phyloP scores from a whole-genome alignment of 2,113 vertebrate species.

The Centropus unirufus region DNA sequence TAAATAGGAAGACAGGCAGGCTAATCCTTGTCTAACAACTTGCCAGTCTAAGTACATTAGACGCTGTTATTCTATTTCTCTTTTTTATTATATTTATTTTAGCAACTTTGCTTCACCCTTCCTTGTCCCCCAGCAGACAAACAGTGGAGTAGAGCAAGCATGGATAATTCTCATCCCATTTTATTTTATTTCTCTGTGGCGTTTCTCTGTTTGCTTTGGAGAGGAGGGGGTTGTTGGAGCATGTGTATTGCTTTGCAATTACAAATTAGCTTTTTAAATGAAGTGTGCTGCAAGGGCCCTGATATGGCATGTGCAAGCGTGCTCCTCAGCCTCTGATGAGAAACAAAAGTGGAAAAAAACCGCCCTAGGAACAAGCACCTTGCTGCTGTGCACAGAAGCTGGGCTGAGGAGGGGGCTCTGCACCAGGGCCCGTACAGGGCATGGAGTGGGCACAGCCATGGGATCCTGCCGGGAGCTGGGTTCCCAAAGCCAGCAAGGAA shows the following conservation, averaged over 20 bases:
- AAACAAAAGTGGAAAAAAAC: background rate
- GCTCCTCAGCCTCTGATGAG: conserved; percentile 11
- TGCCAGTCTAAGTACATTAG: background rate
- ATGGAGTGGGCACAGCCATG: background rate
- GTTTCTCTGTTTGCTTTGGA: conserved; percentile 60
- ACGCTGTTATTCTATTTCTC: background rate
- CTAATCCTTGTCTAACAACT: background rate
- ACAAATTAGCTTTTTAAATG: conserved; percentile 72
- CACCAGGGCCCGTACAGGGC: background rate
- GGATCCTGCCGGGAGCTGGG: background rate
- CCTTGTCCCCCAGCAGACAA: conserved; percentile 13
- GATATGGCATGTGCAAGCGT: conserved; percentile 14
- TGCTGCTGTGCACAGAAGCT: background rate
- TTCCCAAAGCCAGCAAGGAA: background rate
- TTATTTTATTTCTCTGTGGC: conserved; percentile 59
- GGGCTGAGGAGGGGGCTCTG: background rate
- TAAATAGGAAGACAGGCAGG: background rate
- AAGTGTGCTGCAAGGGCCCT: conserved; percentile 63
- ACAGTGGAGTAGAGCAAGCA: conserved; percentile 2
- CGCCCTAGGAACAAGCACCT: background rate
- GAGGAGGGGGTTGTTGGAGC: conserved; percentile 58
- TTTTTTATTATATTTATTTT: conserved; percentile 22
- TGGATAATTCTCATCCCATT: conserved; percentile 52
- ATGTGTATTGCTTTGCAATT: conserved; percentile 65
- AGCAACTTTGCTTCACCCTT: background rate